Percentiles rank a stretch among this genome's conserved stretches.
Evolutionary conservation across 2,797 vertebrate species (phyloP).

Genomic region (Australoheros facetus): DNA sequence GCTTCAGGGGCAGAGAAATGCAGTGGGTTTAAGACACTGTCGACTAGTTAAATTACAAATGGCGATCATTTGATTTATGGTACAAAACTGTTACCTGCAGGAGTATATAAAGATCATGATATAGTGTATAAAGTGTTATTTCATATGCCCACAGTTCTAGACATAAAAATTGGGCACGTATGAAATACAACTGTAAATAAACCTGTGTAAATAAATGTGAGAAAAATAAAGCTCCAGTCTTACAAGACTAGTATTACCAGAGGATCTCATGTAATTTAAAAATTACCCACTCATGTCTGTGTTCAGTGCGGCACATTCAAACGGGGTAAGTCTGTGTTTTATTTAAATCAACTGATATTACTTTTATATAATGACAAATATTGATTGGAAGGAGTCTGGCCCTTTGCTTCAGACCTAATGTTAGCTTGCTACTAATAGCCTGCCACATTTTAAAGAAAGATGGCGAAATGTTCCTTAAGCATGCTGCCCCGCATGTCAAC

Average conservation of each 20-base stretch:
- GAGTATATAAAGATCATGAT: neutral
- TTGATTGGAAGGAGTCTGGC: neutral
- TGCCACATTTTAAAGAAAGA: slow-evolving; percentile 7
- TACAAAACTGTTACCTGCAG: neutral
- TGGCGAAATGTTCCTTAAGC: neutral
- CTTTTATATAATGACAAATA: neutral
- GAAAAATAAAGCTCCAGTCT: neutral
- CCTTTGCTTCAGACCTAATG: neutral
- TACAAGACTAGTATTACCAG: neutral
- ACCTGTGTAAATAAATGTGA: neutral
- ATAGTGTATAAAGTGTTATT: neutral
- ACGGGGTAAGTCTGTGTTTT: neutral
- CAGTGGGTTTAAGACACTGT: neutral
- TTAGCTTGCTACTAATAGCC: neutral
- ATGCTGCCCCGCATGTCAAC: neutral
- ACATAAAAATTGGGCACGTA: neutral
- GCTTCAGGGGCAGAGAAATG: neutral
- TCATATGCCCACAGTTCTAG: neutral
- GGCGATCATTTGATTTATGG: neutral
- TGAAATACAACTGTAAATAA: neutral
- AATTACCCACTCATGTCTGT: neutral
- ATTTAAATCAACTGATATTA: neutral
- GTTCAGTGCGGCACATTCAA: neutral
- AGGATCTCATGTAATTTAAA: neutral
- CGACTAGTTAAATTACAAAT: neutral